A percentile compares a stretch with the other conserved stretches of the same genome.
phyloP scores from a whole-genome alignment of 2,797 vertebrate species.

The Myotis myotis region DNA sequence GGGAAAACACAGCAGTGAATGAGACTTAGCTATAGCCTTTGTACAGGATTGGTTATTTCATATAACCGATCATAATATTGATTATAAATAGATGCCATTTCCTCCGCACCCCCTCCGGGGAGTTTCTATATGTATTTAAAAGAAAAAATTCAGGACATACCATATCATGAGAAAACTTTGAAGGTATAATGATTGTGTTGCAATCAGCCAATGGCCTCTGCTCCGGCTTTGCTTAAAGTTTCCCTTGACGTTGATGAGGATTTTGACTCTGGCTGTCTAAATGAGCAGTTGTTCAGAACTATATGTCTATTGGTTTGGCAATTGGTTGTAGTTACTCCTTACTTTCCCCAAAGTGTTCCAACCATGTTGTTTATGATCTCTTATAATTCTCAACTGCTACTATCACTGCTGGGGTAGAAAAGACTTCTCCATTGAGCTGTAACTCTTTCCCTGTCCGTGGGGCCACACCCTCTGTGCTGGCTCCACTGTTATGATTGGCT shows the following conservation, averaged over 20 bases:
- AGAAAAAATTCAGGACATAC: not conserved
- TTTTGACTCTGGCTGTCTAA: not conserved
- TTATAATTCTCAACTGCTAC: not conserved
- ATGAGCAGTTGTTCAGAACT: not conserved
- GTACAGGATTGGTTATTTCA: slow-evolving; percentile 63
- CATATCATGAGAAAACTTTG: not conserved
- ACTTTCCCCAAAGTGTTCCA: not conserved
- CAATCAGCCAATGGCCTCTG: slow-evolving; percentile 2
- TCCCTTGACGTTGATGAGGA: slow-evolving; percentile 14
- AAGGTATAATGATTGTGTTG: not conserved
- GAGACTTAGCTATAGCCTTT: slow-evolving; percentile 48
- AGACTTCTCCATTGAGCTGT: not conserved
- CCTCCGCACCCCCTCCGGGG: not conserved
- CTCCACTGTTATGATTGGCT: not conserved
- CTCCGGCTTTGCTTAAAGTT: slow-evolving; percentile 52
- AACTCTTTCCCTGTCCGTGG: not conserved
- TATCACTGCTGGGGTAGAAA: not conserved
- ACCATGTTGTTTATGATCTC: not conserved
- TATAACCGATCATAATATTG: slow-evolving; percentile 34
- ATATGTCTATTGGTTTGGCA: not conserved
- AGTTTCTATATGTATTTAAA: not conserved
- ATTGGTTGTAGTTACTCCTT: not conserved
- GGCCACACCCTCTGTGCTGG: not conserved
- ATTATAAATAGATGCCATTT: slow-evolving; percentile 9
- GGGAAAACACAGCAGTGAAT: slow-evolving; percentile 41